Base-by-base conservation (phyloP, 2,888 invertebrate species). In the Sipha maydis region DNA sequence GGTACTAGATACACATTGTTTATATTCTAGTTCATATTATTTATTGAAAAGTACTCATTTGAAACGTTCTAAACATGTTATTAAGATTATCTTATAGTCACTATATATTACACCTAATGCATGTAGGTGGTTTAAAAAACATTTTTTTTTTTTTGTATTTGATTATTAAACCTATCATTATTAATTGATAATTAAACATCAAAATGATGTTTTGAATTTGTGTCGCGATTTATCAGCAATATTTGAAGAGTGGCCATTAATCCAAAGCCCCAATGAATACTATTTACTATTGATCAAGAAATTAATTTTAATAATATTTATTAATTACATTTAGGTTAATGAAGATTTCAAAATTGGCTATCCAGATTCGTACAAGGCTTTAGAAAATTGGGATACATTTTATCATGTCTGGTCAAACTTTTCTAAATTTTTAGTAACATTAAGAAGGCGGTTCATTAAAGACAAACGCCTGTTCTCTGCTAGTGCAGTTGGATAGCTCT, bases 341-440 rank as follows among this genome's bases (percentile, higher is more conserved):
- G n/a, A 75, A 75, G 75, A 75, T 25, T 75, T 75, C 11, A 41
- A 75, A 75, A 8, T 41, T 41, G 75, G 11, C 25, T 75, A 75
- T 75, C 41, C n/a, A 75, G 38, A 75, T 25, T 25, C 41, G 9
- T 41, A 76, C 14, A 7, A 76, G 25, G 1, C 3, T 25, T 76
- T 76, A 25, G 75, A 76, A 76, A 41, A 76, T 76, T 76, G 41
- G 41, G 75, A 75, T 75, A 9, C 25, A 25, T 75, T 75, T 75
- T 25, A 25, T 41, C 8, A 9, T 41, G 41, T 3, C 9, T 75
- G 75, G 75, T 41, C 41, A 41, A 75, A 41, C 9, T 76, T 76
- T 25, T 25, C 41, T 41, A 38, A 76, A 11, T 14, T 41, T 38
- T n/a, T 76, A 41, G 41, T 76, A 8, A 76, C 38, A 9, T 25